Evolutionary conservation across 2,797 vertebrate genomes (phyloP).

Genomic region (Picus viridis): DNA sequence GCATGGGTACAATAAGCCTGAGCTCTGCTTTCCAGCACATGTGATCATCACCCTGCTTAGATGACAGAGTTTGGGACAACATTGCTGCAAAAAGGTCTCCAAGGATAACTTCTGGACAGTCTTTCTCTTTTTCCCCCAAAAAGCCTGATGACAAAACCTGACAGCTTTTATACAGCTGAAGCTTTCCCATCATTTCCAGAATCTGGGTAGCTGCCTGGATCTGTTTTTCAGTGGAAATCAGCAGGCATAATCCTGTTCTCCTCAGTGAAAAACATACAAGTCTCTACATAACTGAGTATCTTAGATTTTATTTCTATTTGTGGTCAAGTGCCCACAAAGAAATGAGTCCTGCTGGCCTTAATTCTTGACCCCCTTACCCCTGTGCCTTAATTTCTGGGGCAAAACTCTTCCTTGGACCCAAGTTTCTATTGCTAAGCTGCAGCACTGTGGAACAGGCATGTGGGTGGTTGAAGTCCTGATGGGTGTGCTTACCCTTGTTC

Average conservation of each 20-base stretch:
- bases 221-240: neutral
- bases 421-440: neutral
- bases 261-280: neutral
- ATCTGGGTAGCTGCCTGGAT: neutral
- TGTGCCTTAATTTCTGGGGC: neutral
- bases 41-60: neutral
- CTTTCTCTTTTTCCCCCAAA: neutral
- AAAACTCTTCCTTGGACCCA: neutral
- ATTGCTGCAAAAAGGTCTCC: neutral
- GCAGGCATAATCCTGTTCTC: neutral
- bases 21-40: neutral
- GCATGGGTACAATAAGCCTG: neutral
- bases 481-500: neutral
- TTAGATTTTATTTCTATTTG: neutral
- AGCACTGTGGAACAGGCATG: fast-evolving
- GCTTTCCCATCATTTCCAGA: neutral
- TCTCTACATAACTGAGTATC: neutral
- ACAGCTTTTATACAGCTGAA: neutral
- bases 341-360: neutral
- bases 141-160: neutral
- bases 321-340: fast-evolving
- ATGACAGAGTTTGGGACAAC: neutral
- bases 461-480: neutral
- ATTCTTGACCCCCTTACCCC: neutral
- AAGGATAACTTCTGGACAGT: neutral